phyloP scores from a whole-genome alignment of 2,797 vertebrate genomes.

The Gymnothorax reevesii region DNA sequence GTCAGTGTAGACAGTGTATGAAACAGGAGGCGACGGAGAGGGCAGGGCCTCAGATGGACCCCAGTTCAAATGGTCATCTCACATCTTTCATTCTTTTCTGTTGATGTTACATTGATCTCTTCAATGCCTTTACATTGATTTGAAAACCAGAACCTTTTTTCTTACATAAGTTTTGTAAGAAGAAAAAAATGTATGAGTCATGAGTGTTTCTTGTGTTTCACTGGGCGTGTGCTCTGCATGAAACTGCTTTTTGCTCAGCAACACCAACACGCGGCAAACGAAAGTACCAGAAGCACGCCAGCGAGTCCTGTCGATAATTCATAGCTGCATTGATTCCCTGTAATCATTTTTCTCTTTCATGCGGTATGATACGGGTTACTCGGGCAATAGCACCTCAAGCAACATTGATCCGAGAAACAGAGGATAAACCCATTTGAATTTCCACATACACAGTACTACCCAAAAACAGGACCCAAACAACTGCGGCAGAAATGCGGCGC shows the following conservation, averaged over 20 bases:
- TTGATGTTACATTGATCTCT: neutral
- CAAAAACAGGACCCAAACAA: conserved; percentile 1
- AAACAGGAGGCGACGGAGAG: too few relatives aligned
- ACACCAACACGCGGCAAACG: neutral
- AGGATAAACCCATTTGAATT: neutral
- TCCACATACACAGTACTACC: neutral
- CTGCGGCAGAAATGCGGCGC: neutral
- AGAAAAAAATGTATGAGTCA: neutral
- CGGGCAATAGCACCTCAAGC: neutral
- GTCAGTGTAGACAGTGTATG: too few relatives aligned
- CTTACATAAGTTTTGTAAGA: neutral
- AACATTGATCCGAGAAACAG: neutral
- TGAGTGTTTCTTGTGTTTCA: neutral
- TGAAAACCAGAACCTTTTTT: neutral
- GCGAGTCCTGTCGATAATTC: neutral
- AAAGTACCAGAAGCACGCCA: neutral
- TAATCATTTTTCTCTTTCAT: neutral
- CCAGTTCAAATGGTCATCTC: neutral
- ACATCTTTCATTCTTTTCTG: neutral
- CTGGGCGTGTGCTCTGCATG: too few relatives aligned
- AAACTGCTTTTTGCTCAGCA: neutral
- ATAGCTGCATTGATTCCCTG: neutral
- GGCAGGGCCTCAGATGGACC: neutral
- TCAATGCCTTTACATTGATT: neutral
- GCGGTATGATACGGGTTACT: neutral